Conservation (phyloP, 2,888 invertebrate genomes). For the Phalera bucephala region DNA sequence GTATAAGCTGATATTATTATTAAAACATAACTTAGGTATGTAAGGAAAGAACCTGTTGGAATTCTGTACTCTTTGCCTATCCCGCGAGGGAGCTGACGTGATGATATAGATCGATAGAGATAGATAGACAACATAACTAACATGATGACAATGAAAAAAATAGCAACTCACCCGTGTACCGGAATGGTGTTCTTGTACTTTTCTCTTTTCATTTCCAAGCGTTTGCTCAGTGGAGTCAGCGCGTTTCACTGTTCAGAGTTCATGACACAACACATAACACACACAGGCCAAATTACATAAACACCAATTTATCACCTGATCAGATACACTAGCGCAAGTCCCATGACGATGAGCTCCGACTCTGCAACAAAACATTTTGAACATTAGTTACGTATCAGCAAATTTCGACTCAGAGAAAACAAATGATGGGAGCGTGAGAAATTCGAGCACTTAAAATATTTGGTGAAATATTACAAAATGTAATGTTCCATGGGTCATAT, state of each 20-base stretch:
- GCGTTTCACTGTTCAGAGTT: slow-evolving; percentile 62
- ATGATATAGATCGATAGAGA: too few relatives aligned
- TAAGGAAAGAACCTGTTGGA: too few relatives aligned
- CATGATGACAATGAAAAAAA: neutral
- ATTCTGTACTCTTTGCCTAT: too few relatives aligned
- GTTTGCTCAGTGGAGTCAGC: slow-evolving; percentile 43
- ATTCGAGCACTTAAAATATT: too few relatives aligned
- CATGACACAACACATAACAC: slow-evolving; percentile 57
- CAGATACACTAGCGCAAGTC: slow-evolving; percentile 35
- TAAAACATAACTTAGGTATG: too few relatives aligned
- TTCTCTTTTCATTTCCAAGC: slow-evolving; percentile 81
- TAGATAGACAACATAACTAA: neutral
- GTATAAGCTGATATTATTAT: too few relatives aligned
- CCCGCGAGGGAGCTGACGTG: too few relatives aligned
- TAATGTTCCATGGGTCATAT: too few relatives aligned
- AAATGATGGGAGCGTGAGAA: slow-evolving; percentile 4
- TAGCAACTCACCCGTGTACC: slow-evolving; percentile 58
- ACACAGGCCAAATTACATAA: slow-evolving; percentile 46
- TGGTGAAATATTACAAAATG: slow-evolving; percentile 2
- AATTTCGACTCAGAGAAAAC: slow-evolving; percentile 4
- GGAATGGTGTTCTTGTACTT: slow-evolving; percentile 68
- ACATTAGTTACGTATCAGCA: slow-evolving; percentile 30
- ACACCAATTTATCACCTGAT: slow-evolving; percentile 42
- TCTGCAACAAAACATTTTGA: slow-evolving; percentile 50
- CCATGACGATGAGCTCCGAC: slow-evolving; percentile 34